Conservation (phyloP, 1,140 invertebrate species). For the Brachionus sp. region DNA sequence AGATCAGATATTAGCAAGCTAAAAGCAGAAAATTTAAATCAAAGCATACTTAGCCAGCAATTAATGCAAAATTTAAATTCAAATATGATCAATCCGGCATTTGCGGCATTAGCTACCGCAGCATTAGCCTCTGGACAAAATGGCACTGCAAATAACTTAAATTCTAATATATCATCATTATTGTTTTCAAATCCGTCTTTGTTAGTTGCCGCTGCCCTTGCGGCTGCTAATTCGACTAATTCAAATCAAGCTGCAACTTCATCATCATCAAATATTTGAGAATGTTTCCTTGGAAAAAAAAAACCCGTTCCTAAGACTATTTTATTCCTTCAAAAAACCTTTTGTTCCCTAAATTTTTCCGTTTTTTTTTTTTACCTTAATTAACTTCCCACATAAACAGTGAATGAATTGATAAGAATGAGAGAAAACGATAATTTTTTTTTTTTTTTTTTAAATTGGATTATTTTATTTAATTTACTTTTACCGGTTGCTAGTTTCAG, state of each 20-base stretch:
- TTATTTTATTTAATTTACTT: no score
- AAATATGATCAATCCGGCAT: not conserved
- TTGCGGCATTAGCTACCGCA: constrained; percentile 5
- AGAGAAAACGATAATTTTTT: not conserved
- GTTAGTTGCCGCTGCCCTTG: constrained; percentile 7
- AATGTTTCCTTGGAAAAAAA: not conserved
- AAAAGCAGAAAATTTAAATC: not conserved
- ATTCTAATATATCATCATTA: not conserved
- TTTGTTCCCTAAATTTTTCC: not conserved
- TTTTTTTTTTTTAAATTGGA: not conserved
- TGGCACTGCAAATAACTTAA: not conserved
- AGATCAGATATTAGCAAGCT: constrained; percentile 16
- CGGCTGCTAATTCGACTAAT: constrained; percentile 14
- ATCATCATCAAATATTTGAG: not conserved
- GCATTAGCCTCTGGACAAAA: not conserved
- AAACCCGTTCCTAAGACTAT: not conserved
- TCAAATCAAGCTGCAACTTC: not conserved
- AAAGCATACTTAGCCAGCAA: not conserved
- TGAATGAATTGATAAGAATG: constrained; percentile 30
- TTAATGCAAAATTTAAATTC: constrained; percentile 22
- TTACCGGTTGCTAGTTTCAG: constrained; percentile 37
- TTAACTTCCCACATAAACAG: not conserved
- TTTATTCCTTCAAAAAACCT: constrained; percentile 22
- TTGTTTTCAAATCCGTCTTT: constrained; percentile 21
- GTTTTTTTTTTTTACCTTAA: not conserved